phyloP scores from a whole-genome alignment of 1,140 invertebrate species.

The Eriosoma lanigerum region DNA sequence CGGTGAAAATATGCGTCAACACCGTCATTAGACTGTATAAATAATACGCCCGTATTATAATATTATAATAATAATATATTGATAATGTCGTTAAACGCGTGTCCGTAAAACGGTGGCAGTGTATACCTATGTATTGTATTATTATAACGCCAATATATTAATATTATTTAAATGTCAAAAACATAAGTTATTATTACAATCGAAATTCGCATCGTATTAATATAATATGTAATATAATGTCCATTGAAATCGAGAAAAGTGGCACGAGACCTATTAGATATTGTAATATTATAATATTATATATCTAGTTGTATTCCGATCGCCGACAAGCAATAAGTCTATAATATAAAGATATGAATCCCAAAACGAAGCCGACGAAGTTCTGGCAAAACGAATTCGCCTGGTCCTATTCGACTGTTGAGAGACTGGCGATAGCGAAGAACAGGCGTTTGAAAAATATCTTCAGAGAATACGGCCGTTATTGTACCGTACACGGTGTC shows the following conservation, averaged over 20 bases:
- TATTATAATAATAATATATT: neutral
- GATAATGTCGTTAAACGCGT: too few relatives aligned
- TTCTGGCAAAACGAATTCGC: conserved; percentile 34
- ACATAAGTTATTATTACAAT: too few relatives aligned
- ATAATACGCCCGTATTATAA: neutral
- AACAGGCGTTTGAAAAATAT: conserved; percentile 34
- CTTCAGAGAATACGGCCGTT: conserved; percentile 54
- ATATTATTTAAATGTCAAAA: too few relatives aligned
- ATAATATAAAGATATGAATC: too few relatives aligned
- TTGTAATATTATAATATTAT: neutral
- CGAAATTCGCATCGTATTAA: too few relatives aligned
- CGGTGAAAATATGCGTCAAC: conserved; percentile 49
- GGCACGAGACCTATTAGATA: too few relatives aligned
- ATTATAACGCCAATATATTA: too few relatives aligned
- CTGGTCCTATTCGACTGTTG: conserved; percentile 29
- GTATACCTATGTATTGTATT: too few relatives aligned
- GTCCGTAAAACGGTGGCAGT: too few relatives aligned
- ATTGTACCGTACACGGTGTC: conserved; percentile 55
- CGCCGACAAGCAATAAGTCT: too few relatives aligned
- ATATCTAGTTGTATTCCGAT: neutral
- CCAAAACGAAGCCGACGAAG: neutral
- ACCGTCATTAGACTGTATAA: neutral
- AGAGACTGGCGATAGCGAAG: neutral
- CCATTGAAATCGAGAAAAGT: too few relatives aligned
- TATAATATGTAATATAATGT: too few relatives aligned